Evolutionary conservation across 2,888 invertebrate species (phyloP).

Genomic region (Chaetogeoica ovagalla): DNA sequence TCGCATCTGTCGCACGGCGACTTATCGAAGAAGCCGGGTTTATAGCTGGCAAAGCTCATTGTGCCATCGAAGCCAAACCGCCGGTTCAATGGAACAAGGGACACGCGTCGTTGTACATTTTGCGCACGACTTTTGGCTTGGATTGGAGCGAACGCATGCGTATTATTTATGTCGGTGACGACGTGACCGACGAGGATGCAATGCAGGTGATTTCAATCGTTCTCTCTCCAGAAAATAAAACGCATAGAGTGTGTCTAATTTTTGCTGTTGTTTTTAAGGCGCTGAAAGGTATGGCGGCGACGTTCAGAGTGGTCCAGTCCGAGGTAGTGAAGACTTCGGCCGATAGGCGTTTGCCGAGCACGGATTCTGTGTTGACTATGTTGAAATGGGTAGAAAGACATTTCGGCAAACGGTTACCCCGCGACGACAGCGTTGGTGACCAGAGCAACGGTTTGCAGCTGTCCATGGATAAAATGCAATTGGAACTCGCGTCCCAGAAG

Average conservation of each 20-base stretch:
- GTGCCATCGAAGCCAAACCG: slow-evolving; percentile 87
- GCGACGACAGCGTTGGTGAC: slow-evolving; percentile 43
- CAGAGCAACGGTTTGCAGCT: slow-evolving; percentile 36
- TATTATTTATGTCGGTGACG: slow-evolving; percentile 87
- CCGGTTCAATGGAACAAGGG: slow-evolving; percentile 91
- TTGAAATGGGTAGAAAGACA: slow-evolving; percentile 56
- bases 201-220: slow-evolving; percentile 69
- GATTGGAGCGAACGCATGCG: slow-evolving; percentile 89
- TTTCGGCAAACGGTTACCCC: slow-evolving; percentile 54
- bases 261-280: slow-evolving; percentile 65
- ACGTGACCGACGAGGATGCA: slow-evolving; percentile 86
- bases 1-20: slow-evolving; percentile 72
- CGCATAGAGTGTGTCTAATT: too few relatives aligned
- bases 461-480: slow-evolving; percentile 52
- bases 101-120: slow-evolving; percentile 85
- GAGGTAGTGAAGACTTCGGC: slow-evolving; percentile 83
- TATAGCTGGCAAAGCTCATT: slow-evolving; percentile 77
- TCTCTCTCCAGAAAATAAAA: too few relatives aligned
- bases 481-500: slow-evolving; percentile 48
- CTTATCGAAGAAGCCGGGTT: slow-evolving; percentile 78
- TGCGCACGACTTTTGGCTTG: slow-evolving; percentile 85
- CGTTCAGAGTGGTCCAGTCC: slow-evolving; percentile 84
- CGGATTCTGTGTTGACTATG: slow-evolving; percentile 75
- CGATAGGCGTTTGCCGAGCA: slow-evolving; percentile 81
- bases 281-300: slow-evolving; percentile 89